These are phyloP conservation scores for Ornithoptera priamus DNA, from an alignment of 2,888 invertebrate species.

Conservation along the genomic window DNA sequence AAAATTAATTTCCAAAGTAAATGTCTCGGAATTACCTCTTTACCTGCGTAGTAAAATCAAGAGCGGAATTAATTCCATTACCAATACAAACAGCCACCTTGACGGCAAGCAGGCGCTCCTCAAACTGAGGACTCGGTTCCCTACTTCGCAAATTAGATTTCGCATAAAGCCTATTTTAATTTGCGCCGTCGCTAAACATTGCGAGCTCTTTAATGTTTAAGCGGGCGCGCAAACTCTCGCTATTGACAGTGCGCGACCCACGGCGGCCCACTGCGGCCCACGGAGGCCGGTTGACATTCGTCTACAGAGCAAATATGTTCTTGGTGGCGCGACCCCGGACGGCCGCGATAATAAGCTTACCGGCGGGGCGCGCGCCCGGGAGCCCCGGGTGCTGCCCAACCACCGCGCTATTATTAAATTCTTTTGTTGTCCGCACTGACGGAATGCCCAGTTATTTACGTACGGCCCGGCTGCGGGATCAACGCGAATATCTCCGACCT, in stretches of 20 bases:
- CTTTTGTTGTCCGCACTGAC: constrained; percentile 64
- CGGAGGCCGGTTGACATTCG: constrained; percentile 65
- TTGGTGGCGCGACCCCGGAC: constrained; percentile 49
- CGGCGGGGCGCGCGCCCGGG: constrained; percentile 53
- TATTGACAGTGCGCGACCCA: constrained; percentile 55
- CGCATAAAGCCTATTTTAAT: constrained; percentile 79
- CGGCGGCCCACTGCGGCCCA: constrained; percentile 45
- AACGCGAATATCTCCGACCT: constrained; percentile 59
- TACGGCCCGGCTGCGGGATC: constrained; percentile 61
- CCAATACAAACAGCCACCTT: constrained; percentile 70
- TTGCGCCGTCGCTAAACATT: constrained; percentile 75
- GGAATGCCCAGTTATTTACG: constrained; percentile 69
- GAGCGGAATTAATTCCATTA: constrained; percentile 74
- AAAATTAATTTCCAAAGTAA: constrained; percentile 43
- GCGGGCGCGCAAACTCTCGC: constrained; percentile 61
- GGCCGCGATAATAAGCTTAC: constrained; percentile 74
- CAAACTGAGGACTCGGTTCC: constrained; percentile 61
- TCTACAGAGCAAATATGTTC: constrained; percentile 72
- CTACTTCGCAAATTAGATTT: constrained; percentile 78
- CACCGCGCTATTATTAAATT: constrained; percentile 72
- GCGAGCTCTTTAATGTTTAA: constrained; percentile 75
- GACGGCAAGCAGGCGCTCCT: constrained; percentile 54
- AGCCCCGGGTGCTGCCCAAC: constrained; percentile 49
- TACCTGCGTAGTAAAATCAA: constrained; percentile 50
- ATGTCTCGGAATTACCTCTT: constrained; percentile 43